Base-by-base conservation (phyloP, 1,140 invertebrate genomes). In the Drosophila bocki region DNA sequence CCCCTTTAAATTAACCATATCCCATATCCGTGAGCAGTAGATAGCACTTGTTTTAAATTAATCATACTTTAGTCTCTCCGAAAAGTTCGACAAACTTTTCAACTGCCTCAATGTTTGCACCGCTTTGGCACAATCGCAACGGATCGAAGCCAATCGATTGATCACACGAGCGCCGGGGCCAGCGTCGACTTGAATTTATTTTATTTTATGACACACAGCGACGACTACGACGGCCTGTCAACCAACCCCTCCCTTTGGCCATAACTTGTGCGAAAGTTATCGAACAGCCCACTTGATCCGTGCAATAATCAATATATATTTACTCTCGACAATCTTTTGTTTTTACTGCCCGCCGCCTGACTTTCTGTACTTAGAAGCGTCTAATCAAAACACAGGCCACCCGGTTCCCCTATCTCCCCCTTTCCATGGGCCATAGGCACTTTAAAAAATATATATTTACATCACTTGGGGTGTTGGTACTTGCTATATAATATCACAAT, bases 281-380 rank as follows among this genome's bases (percentile, higher is more conserved):
- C 62, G 53, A 88, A 64, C 84, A 61, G 54, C 84, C 84, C 84
- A 80, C 85, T 80, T 80, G 48, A 87, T 60, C 54, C 58, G 59
- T 59, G 48, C 77, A 65, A 82, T 76, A 60, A 74, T 67, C 58
- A 50, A 56, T 74, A 77, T 60, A 53, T 56, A 75, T 80, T 77
- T 59, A 54, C 48, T 54, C 61, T 77, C 62, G 35, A 53, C 63
- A 58, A 75, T 74, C 45, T 39, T 67, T 68, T 77, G 63, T 77
- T 77, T 68, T 76, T 53, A 76, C 39, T 76, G 61, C 54, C 53
- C 47, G 48, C 45, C 47, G 48, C 45, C 47, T 60, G 69, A 71
- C 69, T 57, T 71, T 58, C 54, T 78, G 75, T 78, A 78, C 75
- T 78, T 78, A 61, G 63, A 33, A 54, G 63, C 59, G 62, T 78